A percentile compares a stretch with the other conserved stretches of the same genome.
Conservation (phyloP, 2,113 vertebrate genomes). For the Corythaixoides concolor region DNA sequence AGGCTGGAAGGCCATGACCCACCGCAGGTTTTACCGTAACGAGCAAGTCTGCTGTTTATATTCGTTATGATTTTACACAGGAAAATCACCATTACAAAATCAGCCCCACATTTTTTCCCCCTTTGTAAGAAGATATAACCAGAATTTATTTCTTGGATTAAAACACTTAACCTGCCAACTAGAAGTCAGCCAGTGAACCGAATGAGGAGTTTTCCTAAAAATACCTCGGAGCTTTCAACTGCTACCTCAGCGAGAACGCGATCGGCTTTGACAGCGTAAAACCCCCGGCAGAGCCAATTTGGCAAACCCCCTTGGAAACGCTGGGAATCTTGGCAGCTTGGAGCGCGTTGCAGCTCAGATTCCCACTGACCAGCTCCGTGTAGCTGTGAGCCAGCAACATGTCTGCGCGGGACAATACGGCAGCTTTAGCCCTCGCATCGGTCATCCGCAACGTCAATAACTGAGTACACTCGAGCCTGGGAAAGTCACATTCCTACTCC, state of each 20-base stretch:
- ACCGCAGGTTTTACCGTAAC: not conserved
- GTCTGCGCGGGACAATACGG: not conserved
- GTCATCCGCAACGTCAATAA: not conserved
- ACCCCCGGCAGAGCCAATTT: not conserved
- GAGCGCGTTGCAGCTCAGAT: accelerated
- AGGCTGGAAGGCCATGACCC: not conserved
- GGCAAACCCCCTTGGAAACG: not conserved
- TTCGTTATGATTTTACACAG: not conserved
- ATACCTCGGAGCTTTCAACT: not conserved
- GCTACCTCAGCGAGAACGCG: not conserved
- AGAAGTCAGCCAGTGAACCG: not conserved
- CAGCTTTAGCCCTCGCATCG: not conserved
- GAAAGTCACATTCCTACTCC: accelerated
- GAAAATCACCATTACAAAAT: not conserved
- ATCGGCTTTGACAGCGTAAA: not conserved
- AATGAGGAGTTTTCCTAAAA: not conserved
- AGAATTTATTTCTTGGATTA: not conserved
- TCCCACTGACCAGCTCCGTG: not conserved
- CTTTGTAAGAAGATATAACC: not conserved
- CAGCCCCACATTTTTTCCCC: not conserved
- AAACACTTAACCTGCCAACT: not conserved
- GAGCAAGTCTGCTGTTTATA: not conserved
- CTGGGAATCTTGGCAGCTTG: not conserved
- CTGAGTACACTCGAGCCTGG: not conserved
- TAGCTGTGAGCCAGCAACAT: not conserved